phyloP scores from a whole-genome alignment of 2,113 vertebrate species.

The Isurus oxyrinchus region DNA sequence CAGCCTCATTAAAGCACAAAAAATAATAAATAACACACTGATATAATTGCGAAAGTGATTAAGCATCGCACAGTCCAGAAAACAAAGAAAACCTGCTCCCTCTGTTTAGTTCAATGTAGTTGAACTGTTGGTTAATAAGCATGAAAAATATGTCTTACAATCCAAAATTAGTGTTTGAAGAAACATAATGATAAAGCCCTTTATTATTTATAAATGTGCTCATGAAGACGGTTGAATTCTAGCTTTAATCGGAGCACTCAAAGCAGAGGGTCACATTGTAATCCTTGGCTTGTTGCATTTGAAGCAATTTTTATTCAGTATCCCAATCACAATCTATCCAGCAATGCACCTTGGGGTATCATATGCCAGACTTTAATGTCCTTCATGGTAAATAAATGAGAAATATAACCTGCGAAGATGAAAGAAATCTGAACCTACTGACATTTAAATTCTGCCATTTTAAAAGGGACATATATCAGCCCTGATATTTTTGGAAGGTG shows the following conservation, averaged over 20 bases:
- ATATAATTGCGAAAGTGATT: not conserved
- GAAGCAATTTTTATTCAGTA: not conserved
- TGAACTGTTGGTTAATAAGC: not conserved
- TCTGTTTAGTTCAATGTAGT: not conserved
- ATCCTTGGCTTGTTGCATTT: not conserved
- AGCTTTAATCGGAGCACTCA: not conserved
- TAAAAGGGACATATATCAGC: not conserved
- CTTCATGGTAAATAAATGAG: not conserved
- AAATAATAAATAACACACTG: not conserved
- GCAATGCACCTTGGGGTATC: not conserved
- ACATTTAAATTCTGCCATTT: not conserved
- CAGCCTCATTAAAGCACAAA: not conserved
- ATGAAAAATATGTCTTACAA: not conserved
- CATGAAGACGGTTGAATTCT: not conserved
- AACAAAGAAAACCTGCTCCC: not conserved
- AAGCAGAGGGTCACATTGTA: not conserved
- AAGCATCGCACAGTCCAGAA: not conserved
- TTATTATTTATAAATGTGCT: constrained; percentile 18
- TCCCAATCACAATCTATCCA: not conserved
- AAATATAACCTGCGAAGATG: not conserved
- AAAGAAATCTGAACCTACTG: not conserved
- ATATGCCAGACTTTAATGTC: not conserved
- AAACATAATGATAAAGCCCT: not conserved
- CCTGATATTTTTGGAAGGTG: too few species aligned
- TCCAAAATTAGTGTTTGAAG: not conserved